phyloP scores from a whole-genome alignment of 2,797 vertebrate genomes.

The Melopsittacus undulatus region DNA sequence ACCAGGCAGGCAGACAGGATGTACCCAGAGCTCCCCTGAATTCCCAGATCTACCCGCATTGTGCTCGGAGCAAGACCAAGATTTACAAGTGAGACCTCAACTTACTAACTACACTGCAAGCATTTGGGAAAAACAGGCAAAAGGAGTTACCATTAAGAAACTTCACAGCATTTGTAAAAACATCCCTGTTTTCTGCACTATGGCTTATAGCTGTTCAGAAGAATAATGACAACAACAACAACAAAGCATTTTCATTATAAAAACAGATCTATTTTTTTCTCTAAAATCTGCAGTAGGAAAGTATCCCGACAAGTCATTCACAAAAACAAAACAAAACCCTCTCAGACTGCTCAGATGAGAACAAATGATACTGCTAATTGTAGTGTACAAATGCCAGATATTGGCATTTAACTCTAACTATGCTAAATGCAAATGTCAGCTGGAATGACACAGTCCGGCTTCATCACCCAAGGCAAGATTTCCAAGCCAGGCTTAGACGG shows the following conservation, averaged over 20 bases:
- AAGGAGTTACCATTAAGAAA: neutral
- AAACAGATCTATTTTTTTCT: neutral
- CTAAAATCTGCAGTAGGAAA: neutral
- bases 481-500: constrained; percentile 15
- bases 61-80: neutral
- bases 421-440: constrained; percentile 30
- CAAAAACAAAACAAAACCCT: neutral
- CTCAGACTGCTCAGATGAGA: neutral
- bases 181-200: neutral
- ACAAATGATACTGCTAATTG: constrained; percentile 43
- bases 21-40: neutral
- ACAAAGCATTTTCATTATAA: neutral
- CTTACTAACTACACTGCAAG: neutral
- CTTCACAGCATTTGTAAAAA: neutral
- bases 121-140: neutral
- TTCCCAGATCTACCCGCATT: neutral
- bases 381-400: constrained; percentile 22
- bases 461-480: constrained; percentile 51
- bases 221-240: neutral
- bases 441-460: constrained; percentile 41
- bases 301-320: neutral
- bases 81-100: neutral
- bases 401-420: constrained; percentile 33
- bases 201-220: neutral
- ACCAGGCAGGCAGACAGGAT: neutral